Conservation (phyloP, 2,113 vertebrate species). For the Trogon surrucura region DNA sequence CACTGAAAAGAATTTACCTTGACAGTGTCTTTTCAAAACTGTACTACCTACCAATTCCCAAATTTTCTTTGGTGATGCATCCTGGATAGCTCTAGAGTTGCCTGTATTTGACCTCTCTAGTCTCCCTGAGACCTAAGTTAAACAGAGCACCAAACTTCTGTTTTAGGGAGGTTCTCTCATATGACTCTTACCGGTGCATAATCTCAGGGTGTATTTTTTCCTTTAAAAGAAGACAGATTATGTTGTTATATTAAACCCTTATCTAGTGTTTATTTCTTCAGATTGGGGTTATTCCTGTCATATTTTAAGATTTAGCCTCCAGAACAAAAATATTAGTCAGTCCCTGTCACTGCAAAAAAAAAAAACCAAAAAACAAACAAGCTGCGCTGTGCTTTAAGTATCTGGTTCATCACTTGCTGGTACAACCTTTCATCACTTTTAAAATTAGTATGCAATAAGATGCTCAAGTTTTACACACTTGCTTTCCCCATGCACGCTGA, state of each 20-base stretch:
- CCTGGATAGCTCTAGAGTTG: not conserved
- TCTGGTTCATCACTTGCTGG: not conserved
- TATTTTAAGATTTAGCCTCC: not conserved
- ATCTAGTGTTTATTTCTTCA: not conserved
- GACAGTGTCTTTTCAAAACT: not conserved
- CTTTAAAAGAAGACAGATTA: not conserved
- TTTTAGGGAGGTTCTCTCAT: not conserved
- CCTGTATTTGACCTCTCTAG: fast-evolving
- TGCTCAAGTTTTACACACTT: not conserved
- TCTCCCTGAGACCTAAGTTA: not conserved
- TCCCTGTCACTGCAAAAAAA: not conserved
- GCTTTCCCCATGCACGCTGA: not conserved
- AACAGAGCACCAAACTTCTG: not conserved
- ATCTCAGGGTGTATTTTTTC: not conserved
- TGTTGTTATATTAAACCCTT: not conserved
- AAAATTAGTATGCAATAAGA: not conserved
- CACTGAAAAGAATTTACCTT: not conserved
- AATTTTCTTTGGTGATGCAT: not conserved
- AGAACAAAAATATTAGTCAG: not conserved
- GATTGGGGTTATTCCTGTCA: not conserved
- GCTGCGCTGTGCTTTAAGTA: not conserved
- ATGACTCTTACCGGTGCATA: not conserved
- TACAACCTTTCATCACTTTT: not conserved
- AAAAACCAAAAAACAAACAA: not conserved
- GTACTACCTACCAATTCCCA: not conserved